Evolutionary conservation across 1,140 invertebrate genomes (phyloP).

Genomic region (Drosophila nasuta): DNA sequence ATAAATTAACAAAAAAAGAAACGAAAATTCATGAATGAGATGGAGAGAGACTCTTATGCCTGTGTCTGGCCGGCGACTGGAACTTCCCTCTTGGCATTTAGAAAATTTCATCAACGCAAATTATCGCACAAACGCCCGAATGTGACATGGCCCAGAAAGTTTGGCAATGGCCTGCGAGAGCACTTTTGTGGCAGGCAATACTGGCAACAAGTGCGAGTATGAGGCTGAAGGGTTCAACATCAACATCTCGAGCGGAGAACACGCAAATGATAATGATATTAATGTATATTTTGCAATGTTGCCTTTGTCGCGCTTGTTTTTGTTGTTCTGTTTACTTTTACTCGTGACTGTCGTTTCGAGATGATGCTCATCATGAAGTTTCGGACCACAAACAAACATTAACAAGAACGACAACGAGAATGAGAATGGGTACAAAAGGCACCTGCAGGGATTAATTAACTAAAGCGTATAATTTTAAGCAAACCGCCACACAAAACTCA

Average conservation of each 20-base stretch:
- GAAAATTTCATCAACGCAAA: slow-evolving; percentile 79
- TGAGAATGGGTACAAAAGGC: slow-evolving; percentile 29
- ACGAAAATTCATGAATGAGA: no score
- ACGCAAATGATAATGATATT: slow-evolving; percentile 64
- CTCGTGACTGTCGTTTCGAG: not conserved
- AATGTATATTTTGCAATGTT: slow-evolving; percentile 63
- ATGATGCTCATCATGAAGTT: slow-evolving; percentile 63
- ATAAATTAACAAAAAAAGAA: slow-evolving; percentile 57
- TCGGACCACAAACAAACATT: slow-evolving; percentile 31
- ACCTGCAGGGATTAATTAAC: slow-evolving; percentile 73
- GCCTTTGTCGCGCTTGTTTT: slow-evolving; percentile 16
- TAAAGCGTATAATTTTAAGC: slow-evolving; percentile 64
- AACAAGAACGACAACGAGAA: not conserved
- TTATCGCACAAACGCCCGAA: slow-evolving; percentile 67
- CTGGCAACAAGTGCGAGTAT: not conserved
- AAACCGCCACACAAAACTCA: slow-evolving; percentile 35
- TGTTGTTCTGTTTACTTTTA: not conserved
- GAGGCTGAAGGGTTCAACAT: not conserved
- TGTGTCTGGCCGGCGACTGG: slow-evolving; percentile 34
- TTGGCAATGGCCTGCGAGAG: slow-evolving; percentile 6
- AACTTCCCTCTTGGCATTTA: slow-evolving; percentile 36
- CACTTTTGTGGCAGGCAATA: slow-evolving; percentile 26
- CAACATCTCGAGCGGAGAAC: slow-evolving; percentile 24
- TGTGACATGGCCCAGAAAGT: slow-evolving; percentile 25
- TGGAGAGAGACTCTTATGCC: not conserved